These are phyloP conservation scores for Mantis religiosa DNA, from an alignment of 2,888 invertebrate species.

Conservation along the genomic window DNA sequence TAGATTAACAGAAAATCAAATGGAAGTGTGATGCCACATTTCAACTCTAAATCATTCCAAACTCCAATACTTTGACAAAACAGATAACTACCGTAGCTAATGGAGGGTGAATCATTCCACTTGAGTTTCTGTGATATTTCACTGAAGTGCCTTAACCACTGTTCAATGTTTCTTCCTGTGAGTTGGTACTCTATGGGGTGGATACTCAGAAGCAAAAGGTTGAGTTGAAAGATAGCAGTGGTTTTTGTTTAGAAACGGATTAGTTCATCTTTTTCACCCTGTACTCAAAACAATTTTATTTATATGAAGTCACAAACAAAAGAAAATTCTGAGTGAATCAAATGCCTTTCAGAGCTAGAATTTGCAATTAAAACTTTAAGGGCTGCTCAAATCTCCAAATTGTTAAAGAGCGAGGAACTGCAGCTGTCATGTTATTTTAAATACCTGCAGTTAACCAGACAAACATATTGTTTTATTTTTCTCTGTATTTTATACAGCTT, in stretches of 20 bases:
- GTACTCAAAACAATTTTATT: not conserved
- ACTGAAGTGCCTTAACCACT: not conserved
- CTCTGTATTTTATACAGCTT: not conserved
- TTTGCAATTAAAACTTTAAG: not conserved
- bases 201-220: not conserved
- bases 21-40: not conserved
- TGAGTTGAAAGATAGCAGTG: not conserved
- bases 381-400: not conserved
- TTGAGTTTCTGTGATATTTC: constrained; percentile 26
- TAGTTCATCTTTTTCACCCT: not conserved
- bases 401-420: not conserved
- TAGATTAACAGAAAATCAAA: not conserved
- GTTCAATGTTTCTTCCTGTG: not conserved
- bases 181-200: not conserved
- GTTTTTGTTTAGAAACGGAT: not conserved
- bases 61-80: not conserved
- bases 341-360: not conserved
- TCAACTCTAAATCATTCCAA: constrained; percentile 8
- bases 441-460: not conserved
- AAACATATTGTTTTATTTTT: not conserved
- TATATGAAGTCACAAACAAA: not conserved
- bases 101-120: constrained; percentile 13
- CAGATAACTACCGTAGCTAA: not conserved
- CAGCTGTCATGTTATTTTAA: not conserved
- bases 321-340: not conserved